Percentiles rank a stretch among this genome's conserved stretches.
These are phyloP conservation scores for Sterna hirundo DNA, from an alignment of 2,113 vertebrate genomes.

Conservation along the genomic window DNA sequence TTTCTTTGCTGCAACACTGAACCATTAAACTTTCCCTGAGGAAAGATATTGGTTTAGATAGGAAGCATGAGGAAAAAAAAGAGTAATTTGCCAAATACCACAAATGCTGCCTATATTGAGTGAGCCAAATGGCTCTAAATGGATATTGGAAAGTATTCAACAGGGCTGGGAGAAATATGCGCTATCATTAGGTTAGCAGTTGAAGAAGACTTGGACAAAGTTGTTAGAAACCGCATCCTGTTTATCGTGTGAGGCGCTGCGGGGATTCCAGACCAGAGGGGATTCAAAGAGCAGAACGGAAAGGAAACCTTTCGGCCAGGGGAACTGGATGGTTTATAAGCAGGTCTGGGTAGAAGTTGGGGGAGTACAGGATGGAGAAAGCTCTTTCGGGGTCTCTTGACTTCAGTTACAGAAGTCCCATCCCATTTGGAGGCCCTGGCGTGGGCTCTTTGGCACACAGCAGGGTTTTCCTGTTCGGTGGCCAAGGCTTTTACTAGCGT, in stretches of 20 bases:
- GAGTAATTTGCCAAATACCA: conserved; percentile 42
- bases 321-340: not conserved
- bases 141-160: conserved; percentile 7
- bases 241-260: not conserved
- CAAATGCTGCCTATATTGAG: not conserved
- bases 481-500: not conserved
- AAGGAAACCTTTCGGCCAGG: not conserved
- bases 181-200: not conserved
- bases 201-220: not conserved
- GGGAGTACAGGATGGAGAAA: not conserved
- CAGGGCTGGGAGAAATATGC: not conserved
- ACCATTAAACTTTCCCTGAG: conserved; percentile 12
- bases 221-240: not conserved
- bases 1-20: not conserved
- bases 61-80: not conserved
- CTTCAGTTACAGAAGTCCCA: not conserved
- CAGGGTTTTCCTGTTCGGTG: not conserved
- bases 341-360: accelerated
- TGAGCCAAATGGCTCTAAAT: conserved; percentile 37
- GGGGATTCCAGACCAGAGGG: not conserved
- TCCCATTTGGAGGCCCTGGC: not conserved
- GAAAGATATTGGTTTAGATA: conserved; percentile 27
- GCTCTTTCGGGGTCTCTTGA: not conserved
- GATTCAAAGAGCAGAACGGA: not conserved
- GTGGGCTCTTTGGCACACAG: not conserved